Conservation (phyloP, 2,113 vertebrate genomes). For the chimpanzee (Pan troglodytes) region NHGRI_mPanTro3-v2.1_pri NC_072407.2:15838001-15838500, state of each 20-base stretch:
- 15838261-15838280: background rate
- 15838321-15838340: background rate
- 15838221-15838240: constrained; percentile 2
- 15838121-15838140: constrained; percentile 11
- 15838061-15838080: too few species aligned
- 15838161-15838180: constrained; percentile 25
- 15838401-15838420: background rate
- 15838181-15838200: background rate
- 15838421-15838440: constrained; percentile 9
- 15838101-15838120: background rate
- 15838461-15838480: constrained; percentile 20
- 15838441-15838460: background rate
- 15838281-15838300: background rate
- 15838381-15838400: background rate
- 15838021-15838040: too few species aligned
- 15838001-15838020: too few species aligned
- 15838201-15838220: constrained; percentile 18
- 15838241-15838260: background rate
- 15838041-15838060: too few species aligned
- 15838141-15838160: background rate
- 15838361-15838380: background rate
- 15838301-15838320: background rate
- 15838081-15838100: too few species aligned
- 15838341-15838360: background rate
- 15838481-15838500: too few species aligned